Conservation (phyloP, 2,113 vertebrate genomes). For the Martes martes region DNA sequence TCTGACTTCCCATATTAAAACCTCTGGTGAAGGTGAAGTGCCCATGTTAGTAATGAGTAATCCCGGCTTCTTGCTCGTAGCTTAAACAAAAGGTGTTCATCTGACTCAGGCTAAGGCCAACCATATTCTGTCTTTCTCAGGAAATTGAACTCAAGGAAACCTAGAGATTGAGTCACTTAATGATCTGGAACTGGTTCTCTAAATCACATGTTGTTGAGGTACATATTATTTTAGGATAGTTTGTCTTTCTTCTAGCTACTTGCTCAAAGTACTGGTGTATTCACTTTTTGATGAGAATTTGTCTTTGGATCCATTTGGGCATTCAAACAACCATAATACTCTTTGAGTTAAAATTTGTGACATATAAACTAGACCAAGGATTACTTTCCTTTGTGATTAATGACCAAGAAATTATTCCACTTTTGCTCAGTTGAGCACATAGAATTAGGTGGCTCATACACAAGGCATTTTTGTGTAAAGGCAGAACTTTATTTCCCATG, state of each 20-base stretch:
- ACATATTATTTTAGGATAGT: background rate
- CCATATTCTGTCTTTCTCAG: background rate
- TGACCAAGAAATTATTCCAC: background rate
- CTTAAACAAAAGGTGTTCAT: background rate
- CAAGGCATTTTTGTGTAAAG: background rate
- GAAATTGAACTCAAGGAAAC: background rate
- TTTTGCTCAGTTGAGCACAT: background rate
- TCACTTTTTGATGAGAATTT: background rate
- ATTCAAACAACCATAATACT: background rate
- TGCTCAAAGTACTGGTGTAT: background rate
- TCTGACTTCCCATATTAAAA: background rate
- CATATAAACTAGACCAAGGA: background rate
- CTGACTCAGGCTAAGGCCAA: background rate
- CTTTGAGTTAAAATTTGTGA: background rate
- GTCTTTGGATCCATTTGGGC: background rate
- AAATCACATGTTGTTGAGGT: background rate
- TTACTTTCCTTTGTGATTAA: background rate
- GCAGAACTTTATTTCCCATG: background rate
- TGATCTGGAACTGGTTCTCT: background rate
- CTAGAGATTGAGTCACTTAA: background rate
- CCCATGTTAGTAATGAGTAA: background rate
- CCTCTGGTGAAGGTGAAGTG: background rate
- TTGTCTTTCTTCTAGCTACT: background rate
- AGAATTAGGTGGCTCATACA: background rate
- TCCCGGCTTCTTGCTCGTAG: background rate